Evolutionary conservation across 2,888 invertebrate genomes (phyloP).

Genomic region (Hydropsyche betteni): DNA sequence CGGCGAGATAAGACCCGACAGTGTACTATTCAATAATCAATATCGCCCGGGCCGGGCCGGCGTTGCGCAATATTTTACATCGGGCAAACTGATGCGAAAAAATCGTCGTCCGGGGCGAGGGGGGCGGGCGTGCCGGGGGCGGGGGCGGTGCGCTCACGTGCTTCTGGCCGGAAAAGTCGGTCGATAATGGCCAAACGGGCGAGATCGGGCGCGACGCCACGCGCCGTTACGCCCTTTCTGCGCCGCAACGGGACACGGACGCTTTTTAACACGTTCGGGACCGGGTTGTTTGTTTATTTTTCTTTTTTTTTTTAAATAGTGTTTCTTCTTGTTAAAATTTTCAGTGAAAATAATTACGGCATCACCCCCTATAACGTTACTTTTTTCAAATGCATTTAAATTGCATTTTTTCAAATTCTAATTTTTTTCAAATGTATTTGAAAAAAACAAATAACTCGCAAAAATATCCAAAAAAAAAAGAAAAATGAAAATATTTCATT

Average conservation of each 20-base stretch:
- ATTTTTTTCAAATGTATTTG: no score
- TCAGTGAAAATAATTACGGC: no score
- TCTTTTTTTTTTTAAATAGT: no score
- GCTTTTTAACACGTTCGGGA: no score
- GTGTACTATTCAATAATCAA: slow-evolving; percentile 50
- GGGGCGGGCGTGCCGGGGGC: not conserved
- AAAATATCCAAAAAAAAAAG: no score
- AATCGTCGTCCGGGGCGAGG: slow-evolving; percentile 37
- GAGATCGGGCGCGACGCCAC: not conserved
- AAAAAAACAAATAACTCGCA: no score
- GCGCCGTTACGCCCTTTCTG: slow-evolving; percentile 23
- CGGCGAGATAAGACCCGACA: slow-evolving; percentile 47
- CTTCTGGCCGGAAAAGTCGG: slow-evolving; percentile 32
- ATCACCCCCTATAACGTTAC: no score
- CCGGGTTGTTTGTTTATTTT: no score
- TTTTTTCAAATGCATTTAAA: no score
- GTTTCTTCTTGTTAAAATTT: no score
- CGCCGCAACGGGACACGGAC: not conserved
- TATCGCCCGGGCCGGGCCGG: slow-evolving; percentile 48
- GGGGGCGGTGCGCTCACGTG: slow-evolving; percentile 8
- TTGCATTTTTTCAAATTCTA: no score
- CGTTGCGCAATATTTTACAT: slow-evolving; percentile 50
- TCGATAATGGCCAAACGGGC: slow-evolving; percentile 27
- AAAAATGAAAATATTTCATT: no score
- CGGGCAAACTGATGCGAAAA: slow-evolving; percentile 48